Evolutionary conservation across 2,797 vertebrate genomes (phyloP), one percentile per base, ranked within the genome.

Genomic region (Pipistrellus pygmaeus): DNA sequence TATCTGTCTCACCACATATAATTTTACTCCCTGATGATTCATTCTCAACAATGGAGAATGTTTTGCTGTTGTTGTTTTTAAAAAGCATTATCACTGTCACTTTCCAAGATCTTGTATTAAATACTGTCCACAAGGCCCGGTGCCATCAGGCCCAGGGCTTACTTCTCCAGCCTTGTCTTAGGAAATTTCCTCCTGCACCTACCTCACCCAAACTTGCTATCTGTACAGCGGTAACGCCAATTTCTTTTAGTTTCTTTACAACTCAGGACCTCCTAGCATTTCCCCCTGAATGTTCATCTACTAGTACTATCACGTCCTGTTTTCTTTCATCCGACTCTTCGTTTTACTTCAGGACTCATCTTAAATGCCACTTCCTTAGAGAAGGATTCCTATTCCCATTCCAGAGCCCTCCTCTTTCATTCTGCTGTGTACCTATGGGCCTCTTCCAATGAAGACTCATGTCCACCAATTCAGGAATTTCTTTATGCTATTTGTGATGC

Each of bases 31-130:
- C 30, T n/a, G 17, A 60, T 12, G 51, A 68, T 32, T 6, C 23
- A 44, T 75, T 76, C 57, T n/a, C 76, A 93, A 68, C 21, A 41
- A 73, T 0, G 15, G 21, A 91, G 25, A 72, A 41, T 27, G 32
- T 90, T 60, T 57, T 41, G 38, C 5, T 53, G 20, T 23, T 60
- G 55, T 25, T 57, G 23, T 60, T 60, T 25, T 60, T 60, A 66
- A 53, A 71, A 72, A 41, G 38, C 48, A 46, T 5, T 5, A 44
- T 48, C 68, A n/a, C 1, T 18, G 66, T 75, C 72, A 53, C 25
- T 88, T 80, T 55, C 38, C 32, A 76, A 76, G 51, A 17, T 55
- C n/a, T 78, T 90, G 25, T 35, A 81, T 72, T 87, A 83, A 72
- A 66, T 30, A 85, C 27, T 35, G 44, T 57, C 66, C 17, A 20